Base-by-base conservation (phyloP, 2,797 vertebrate species). In the Pempheris klunzingeri region DNA sequence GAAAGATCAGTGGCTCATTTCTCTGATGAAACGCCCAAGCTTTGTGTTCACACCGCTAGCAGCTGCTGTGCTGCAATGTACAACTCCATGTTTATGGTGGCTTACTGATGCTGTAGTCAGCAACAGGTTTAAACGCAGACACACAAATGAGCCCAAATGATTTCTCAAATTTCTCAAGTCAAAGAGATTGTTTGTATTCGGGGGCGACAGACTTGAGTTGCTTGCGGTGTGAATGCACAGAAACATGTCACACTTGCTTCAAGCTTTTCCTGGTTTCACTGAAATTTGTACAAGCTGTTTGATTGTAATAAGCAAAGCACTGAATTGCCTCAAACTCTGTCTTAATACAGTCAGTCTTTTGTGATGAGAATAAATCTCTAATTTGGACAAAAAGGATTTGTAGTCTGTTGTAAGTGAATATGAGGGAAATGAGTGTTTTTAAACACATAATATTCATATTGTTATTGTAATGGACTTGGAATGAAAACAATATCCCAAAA, bases 401-500 rank as follows among this genome's bases (percentile, higher is more conserved):
- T n/a, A n/a, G n/a, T 57, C 60, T 49, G 34, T 82, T 63, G 39
- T 65, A 36, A 34, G 58, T 77, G 47, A 60, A 68, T 30, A 54
- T 61, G 64, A 81, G 66, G 54, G 22, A 70, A n/a, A 66, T 20
- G 18, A 38, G 69, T 69, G 80, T 86, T 76, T 60, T 22, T 57
- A 46, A 78, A 87, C 71, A 77, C 57, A 66, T 74, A 71, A 67
- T 57, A 82, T 59, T 69, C 70, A 78, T 85, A 69, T 79, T 69
- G 43, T 83, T 49, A 66, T 44, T 74, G 49, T 55, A 73, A 89
- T 87, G 60, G 15, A 80, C 64, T 74, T 78, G 38, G 66, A 89
- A 91, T 90, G 80, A 88, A 92, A 93, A 87, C 62, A 47, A 91
- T 84, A 87, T 64, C 81, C 69, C 77, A 66, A 87, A 77, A 88